Percentiles rank a stretch among this genome's conserved stretches.
Conservation (phyloP, 1,140 invertebrate species). For the Drosophila persimilis region DNA sequence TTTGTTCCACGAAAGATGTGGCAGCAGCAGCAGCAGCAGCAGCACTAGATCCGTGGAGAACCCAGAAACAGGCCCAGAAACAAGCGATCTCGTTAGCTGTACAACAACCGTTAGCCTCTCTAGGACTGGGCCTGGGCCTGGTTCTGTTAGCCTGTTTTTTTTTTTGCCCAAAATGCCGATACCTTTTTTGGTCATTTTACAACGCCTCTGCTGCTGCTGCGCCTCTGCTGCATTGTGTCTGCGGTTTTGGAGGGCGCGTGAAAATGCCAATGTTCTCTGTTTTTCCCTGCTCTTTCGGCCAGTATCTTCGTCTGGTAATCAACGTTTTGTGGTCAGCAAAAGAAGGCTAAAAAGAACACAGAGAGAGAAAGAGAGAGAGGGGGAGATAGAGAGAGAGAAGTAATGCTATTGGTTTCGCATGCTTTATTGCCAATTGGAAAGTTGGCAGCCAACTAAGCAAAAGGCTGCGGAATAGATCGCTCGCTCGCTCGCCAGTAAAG, state of each 20-base stretch:
- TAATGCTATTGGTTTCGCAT: conserved; percentile 74
- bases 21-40: conserved; percentile 37
- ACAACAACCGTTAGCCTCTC: conserved; percentile 70
- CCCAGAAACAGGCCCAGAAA: conserved; percentile 20
- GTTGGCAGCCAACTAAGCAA: conserved; percentile 55
- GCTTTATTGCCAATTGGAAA: conserved; percentile 81
- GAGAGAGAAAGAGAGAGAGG: conserved; percentile 3
- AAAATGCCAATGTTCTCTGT: conserved; percentile 63
- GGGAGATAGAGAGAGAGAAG: conserved; percentile 38
- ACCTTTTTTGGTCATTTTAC: conserved; percentile 78
- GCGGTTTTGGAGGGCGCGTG: conserved; percentile 67
- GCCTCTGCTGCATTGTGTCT: conserved; percentile 65
- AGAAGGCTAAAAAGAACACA: conserved; percentile 15
- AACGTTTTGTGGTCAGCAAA: conserved; percentile 77
- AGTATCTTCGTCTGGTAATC: conserved; percentile 70
- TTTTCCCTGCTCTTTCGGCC: conserved; percentile 6
- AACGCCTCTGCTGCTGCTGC: conserved; percentile 64
- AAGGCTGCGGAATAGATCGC: background rate
- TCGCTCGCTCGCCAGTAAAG: background rate
- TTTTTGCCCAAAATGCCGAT: conserved; percentile 43
- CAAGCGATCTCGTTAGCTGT: conserved; percentile 81
- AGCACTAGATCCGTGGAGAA: conserved; percentile 7
- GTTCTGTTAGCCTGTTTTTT: conserved; percentile 32
- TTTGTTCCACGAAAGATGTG: conserved; percentile 60
- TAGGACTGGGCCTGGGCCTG: conserved; percentile 34